phyloP scores from a whole-genome alignment of 2,797 vertebrate genomes.

The Lagocephalus sceleratus region DNA sequence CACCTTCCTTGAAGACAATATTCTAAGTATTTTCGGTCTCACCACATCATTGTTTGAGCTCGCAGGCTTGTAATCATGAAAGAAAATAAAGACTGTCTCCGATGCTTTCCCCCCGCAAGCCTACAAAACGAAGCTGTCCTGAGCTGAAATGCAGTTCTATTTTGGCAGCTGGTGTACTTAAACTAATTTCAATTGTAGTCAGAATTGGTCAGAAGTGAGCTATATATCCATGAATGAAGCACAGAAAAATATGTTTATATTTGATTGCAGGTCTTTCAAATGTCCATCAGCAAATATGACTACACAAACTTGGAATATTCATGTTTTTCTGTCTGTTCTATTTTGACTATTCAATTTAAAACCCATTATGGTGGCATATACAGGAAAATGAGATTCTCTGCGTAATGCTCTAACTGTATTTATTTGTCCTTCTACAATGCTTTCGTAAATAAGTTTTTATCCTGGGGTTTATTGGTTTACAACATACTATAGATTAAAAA shows the following conservation, averaged over 20 bases:
- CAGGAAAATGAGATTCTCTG: not conserved
- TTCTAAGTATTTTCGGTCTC: not conserved
- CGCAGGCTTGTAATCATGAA: not conserved
- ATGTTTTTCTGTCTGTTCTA: no score
- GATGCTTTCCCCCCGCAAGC: conserved; percentile 7
- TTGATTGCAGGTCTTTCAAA: conserved; percentile 1
- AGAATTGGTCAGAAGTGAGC: not conserved
- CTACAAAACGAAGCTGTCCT: not conserved
- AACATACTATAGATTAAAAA: no score
- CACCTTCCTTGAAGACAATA: conserved; percentile 6
- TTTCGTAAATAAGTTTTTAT: no score
- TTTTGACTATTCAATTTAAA: no score
- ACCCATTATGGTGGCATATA: not conserved
- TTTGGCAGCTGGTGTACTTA: not conserved
- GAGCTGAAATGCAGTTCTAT: conserved; percentile 9
- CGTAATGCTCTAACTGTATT: no score
- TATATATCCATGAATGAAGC: conserved; percentile 13
- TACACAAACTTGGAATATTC: not conserved
- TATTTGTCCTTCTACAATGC: no score
- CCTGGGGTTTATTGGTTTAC: no score
- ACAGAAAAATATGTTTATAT: conserved; percentile 14
- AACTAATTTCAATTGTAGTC: not conserved
- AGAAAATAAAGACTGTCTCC: not conserved
- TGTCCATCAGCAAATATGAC: not conserved
- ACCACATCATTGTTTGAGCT: conserved; percentile 2